phyloP scores from a whole-genome alignment of 2,113 vertebrate species.

The Labeo catla region DNA sequence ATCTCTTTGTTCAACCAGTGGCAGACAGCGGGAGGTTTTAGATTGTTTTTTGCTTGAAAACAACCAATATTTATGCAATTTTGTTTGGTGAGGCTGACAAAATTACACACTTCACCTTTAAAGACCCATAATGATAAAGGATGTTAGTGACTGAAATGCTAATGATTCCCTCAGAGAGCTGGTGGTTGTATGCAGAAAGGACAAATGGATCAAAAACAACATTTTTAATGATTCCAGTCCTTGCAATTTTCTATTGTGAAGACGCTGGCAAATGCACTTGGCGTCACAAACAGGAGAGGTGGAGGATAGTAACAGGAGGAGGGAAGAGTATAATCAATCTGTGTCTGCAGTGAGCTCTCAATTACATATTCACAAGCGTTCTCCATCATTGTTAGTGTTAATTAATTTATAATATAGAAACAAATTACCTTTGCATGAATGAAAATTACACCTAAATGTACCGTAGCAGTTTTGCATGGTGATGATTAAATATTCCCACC shows the following conservation, averaged over 20 bases:
- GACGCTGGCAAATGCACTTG: constrained; percentile 33
- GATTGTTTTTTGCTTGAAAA: not conserved
- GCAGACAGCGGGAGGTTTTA: not conserved
- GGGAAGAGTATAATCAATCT: constrained; percentile 70
- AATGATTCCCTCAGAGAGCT: constrained; percentile 12
- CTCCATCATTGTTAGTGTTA: constrained; percentile 83
- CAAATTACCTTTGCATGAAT: constrained; percentile 84
- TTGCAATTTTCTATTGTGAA: not conserved
- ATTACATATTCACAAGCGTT: constrained; percentile 79
- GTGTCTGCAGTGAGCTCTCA: constrained; percentile 71
- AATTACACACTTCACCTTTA: constrained; percentile 2
- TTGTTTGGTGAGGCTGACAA: not conserved
- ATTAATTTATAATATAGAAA: constrained; percentile 86
- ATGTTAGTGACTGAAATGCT: constrained; percentile 5
- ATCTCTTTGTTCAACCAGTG: not conserved
- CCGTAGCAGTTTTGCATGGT: constrained; percentile 79
- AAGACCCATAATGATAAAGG: not conserved
- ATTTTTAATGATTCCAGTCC: constrained; percentile 9
- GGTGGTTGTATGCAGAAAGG: not conserved
- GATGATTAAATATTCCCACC: constrained; percentile 81
- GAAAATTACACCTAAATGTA: constrained; percentile 83
- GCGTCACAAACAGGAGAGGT: not conserved
- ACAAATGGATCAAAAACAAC: constrained; percentile 21
- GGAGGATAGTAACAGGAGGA: constrained; percentile 49
- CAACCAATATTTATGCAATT: not conserved